Conservation (phyloP, 2,113 vertebrate genomes). For the Brachyhypopomus occidentalis region DNA sequence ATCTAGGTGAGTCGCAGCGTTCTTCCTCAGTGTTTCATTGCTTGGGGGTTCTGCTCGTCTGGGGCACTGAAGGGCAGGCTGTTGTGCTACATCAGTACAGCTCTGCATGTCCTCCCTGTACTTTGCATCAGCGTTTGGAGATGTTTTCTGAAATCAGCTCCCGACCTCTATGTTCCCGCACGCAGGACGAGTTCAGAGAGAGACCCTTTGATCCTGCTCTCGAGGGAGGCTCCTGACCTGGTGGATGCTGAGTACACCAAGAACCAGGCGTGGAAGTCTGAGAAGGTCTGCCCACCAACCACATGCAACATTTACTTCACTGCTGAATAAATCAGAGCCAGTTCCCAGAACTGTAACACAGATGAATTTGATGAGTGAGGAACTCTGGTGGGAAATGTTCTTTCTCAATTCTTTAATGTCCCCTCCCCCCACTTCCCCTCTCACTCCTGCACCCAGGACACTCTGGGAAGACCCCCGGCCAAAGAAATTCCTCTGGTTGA, state of each 20-base stretch:
- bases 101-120: not conserved
- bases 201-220: slow-evolving; percentile 93
- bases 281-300: slow-evolving; percentile 79
- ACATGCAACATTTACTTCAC: not conserved
- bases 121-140: not conserved
- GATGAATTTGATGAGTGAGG: too few relatives aligned
- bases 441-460: slow-evolving; percentile 79
- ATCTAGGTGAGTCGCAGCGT: slow-evolving; percentile 80
- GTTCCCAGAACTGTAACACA: not conserved
- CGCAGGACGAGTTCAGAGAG: slow-evolving; percentile 92
- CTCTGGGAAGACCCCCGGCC: slow-evolving; percentile 88
- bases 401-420: too few relatives aligned
- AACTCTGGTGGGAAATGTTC: too few relatives aligned
- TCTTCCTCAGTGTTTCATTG: not conserved
- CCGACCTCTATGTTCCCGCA: not conserved
- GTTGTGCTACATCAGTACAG: too few relatives aligned
- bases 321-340: not conserved
- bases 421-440: slow-evolving; percentile 1
- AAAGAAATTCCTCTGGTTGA: slow-evolving; percentile 92
- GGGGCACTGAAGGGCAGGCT: too few relatives aligned
- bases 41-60: too few relatives aligned
- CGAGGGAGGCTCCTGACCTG: slow-evolving; percentile 86
- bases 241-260: slow-evolving; percentile 97
- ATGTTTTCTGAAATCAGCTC: not conserved
- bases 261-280: slow-evolving; percentile 99